Evolutionary conservation across 2,113 vertebrate genomes (phyloP), one percentile per base, ranked within the genome.

Genomic region (Xyrauchen texanus): DNA sequence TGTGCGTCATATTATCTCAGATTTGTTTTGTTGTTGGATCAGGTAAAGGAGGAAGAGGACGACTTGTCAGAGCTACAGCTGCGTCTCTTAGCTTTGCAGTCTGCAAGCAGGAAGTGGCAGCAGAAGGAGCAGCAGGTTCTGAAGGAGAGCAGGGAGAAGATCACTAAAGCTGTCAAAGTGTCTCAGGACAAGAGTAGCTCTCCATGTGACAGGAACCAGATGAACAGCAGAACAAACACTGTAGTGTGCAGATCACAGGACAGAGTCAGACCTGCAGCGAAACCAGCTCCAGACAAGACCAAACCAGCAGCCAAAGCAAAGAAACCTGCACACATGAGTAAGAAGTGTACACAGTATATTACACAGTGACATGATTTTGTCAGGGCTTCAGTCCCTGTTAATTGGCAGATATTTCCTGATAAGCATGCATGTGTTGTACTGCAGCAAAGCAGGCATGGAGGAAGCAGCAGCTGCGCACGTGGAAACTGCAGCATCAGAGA

Each of bases 81-180:
- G 87, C 94, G 98, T 8, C 95, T 99, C 82, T 90, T 99, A 70
- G 98, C 98, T 3, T 92, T 99, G 85, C 96, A 99, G 88, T 99
- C 98, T 10, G 98, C 98, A 80, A 99, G 98, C 92, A 96, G 96
- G 88, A 98, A 96, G 89, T 99, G 98, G 97, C 97, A 99, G 73
- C 97, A 98, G 80, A 97, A 99, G 85, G 97, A 99, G 76, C 96
- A 95, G 82, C 95, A 98, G 85, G 97, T 97, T 87, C 94, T 99
- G 95, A 98, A 95, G 89, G 96, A 93, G 91, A 97, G 96, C 91
- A 96, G 96, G 78, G 96, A 98, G 83, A 96, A 96, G 64, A 89
- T 97, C 85, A 21, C 74, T 8, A 62, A 44, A 15, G 3, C 76
- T 0, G 13, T n/a, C 2, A 42, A 5, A 53, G 49, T 7, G 1